Evolutionary conservation across 2,888 invertebrate genomes (phyloP), one percentile per base, ranked within the genome.

Genomic region (Chaetogeoica ovagalla): DNA sequence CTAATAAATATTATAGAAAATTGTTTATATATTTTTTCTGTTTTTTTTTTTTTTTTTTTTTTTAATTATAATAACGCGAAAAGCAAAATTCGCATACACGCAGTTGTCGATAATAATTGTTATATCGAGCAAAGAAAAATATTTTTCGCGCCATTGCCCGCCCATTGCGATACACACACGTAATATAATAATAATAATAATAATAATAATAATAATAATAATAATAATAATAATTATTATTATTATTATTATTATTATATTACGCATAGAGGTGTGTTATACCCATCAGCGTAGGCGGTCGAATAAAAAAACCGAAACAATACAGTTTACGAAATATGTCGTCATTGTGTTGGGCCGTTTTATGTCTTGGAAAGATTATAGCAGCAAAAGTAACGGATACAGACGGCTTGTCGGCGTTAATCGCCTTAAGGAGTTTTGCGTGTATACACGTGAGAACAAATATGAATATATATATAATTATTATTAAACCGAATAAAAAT

Each of bases 261-360:
- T 30, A 30, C 30, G 30, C 4, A 30, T 30, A 60, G 43, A 62
- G 62, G 73, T 73, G 73, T 63, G 30, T 30, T 30, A 30, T 30
- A 63, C 63, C 65, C 74, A 55, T 74, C 55, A 17, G 74, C 65
- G 74, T 63, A 30, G 74, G 74, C 74, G 74, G 74, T 65, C 55
- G 21, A 13, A 57, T 63, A 74, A 74, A 21, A 74, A 74, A 74
- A 65, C 55, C 19, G 74, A 74, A 65, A 74, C 74, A 74, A 74
- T 74, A 63, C 59, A 65, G 74, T 74, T 74, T 74, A 74, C 65
- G 74, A 65, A 74, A 74, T 57, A 65, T n/a, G 63, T 74, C 74
- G 65, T 74, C 63, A 55, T 74, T 74, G 65, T 55, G 74, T 63
- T 63, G 55, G 30, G 74, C 19, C 65, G 39, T 65, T 74, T n/a